A percentile compares a stretch with the other conserved stretches of the same genome.
phyloP scores from a whole-genome alignment of 2,113 vertebrate species.

The Pterocles burchelli region DNA sequence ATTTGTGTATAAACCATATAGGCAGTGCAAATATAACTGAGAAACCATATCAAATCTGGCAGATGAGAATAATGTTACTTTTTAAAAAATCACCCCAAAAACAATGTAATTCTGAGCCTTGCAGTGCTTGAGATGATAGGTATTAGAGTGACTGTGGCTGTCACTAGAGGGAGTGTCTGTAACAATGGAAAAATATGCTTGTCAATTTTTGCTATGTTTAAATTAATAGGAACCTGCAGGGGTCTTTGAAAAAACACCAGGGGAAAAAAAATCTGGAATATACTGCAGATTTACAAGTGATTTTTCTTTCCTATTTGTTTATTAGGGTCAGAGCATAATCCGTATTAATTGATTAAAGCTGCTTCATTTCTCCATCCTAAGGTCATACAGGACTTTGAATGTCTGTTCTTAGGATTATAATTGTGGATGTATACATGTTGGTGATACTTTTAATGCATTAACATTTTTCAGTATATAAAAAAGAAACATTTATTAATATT shows the following conservation, averaged over 20 bases:
- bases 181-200: background rate
- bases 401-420: background rate
- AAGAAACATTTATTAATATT: background rate
- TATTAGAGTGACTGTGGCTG: background rate
- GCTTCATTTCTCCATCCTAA: background rate
- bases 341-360: background rate
- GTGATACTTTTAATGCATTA: background rate
- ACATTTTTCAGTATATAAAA: background rate
- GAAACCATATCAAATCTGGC: background rate
- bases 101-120: background rate
- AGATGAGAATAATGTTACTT: background rate
- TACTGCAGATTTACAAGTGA: background rate
- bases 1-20: background rate
- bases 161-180: constrained; percentile 18
- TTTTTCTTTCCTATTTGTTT: background rate
- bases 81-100: background rate
- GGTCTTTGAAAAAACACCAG: background rate
- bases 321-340: background rate
- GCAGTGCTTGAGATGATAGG: background rate
- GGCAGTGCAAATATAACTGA: background rate
- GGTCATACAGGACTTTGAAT: background rate
- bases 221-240: background rate
- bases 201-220: background rate
- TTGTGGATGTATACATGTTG: background rate
- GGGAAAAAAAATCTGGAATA: background rate